Evolutionary conservation across 2,888 invertebrate genomes (phyloP), one percentile per base, ranked within the genome.

Genomic region (Boloria selene): DNA sequence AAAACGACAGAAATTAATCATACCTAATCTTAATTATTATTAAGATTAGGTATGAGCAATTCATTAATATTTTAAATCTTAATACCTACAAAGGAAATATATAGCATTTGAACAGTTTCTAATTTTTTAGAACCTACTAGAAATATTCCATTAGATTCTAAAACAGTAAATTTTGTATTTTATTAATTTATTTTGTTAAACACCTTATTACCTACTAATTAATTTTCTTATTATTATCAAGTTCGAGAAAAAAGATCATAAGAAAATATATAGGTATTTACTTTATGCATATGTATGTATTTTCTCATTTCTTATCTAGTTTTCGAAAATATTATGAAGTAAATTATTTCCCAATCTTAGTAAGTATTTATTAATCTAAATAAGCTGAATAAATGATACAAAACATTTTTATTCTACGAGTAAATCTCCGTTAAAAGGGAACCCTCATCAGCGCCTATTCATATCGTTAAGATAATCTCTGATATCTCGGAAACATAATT

Each of bases 401-500:
- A 6, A 55, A 51, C 42, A 51, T 58, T 51, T 62, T 62, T 51
- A 56, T 50, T 51, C 42, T 14, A n/a, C n/a, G n/a, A n/a, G n/a
- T n/a, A 7, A 51, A 17, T 26, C 14, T 56, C 44, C 44, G 58
- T 47, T 31, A 58, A 51, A 52, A 44, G n/a, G 52, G 56, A 49
- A 54, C 55, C 58, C 49, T 44, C 65, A 61, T 59, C 54, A 44
- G 44, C 54, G 52, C 54, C 61, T 64, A 53, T 38, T 18, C 14
- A 38, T 60, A 67, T 65, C 64, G 42, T 44, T 17, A 17, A 68
- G 67, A 69, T 67, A 61, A 68, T 67, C 70, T 60, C 67, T 61
- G 71, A 72, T 70, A 71, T 65, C 70, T 70, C 69, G 62, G 64
- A 72, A 69, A 68, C 64, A 45, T 60, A 64, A 68, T 68, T 69